Evolutionary conservation across 2,113 vertebrate species (phyloP).

Genomic region (Ibidorhyncha struthersii): DNA sequence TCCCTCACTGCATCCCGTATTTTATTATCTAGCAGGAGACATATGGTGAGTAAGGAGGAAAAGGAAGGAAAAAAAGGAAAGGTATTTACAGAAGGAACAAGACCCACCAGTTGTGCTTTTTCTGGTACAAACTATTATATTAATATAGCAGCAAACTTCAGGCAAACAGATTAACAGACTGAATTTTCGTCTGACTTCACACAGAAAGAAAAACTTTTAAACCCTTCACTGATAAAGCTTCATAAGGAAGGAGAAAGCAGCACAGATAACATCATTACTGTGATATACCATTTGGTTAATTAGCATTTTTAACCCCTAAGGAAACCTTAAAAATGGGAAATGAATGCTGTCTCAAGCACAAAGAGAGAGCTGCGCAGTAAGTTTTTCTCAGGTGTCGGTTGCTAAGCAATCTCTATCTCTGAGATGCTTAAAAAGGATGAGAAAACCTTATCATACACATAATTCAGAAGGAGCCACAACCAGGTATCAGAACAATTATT

Average conservation of each 20-base stretch:
- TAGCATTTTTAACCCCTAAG: not conserved
- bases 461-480: not conserved
- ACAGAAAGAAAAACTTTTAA: not conserved
- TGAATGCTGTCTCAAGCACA: not conserved
- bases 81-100: not conserved
- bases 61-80: not conserved
- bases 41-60: not conserved
- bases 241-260: not conserved
- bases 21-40: not conserved
- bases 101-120: not conserved
- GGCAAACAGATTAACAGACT: not conserved
- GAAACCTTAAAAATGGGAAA: not conserved
- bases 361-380: not conserved
- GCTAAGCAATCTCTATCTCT: not conserved
- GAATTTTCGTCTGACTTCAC: not conserved
- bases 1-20: not conserved
- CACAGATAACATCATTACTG: not conserved
- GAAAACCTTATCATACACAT: not conserved
- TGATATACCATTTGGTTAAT: not conserved
- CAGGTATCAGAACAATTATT: not conserved
- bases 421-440: not conserved
- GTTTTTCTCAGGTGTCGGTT: not conserved
- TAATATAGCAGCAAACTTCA: not conserved
- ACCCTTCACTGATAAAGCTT: not conserved
- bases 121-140: not conserved